Evolutionary conservation across 64 coral and sea anemone species (phyloP).

Genomic region (Anthopleura sola): DNA sequence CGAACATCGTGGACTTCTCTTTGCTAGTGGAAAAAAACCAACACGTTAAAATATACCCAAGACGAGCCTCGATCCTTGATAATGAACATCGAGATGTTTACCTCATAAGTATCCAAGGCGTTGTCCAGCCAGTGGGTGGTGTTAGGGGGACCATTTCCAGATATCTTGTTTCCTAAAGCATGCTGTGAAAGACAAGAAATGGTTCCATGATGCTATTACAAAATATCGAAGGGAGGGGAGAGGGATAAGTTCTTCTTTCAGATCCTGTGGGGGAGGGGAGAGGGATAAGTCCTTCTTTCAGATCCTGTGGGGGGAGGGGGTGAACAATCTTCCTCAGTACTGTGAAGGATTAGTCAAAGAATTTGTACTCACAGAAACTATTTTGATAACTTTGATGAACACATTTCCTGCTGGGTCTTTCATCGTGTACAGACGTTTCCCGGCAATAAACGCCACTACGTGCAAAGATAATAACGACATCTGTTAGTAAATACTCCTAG

Average conservation of each 20-base stretch:
- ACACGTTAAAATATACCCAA: not conserved
- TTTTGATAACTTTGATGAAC: slow-evolving; percentile 55
- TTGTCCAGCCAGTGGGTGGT: slow-evolving; percentile 71
- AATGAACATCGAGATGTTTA: not conserved
- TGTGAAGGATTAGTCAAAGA: not conserved
- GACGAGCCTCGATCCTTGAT: not conserved
- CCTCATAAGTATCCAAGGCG: slow-evolving; percentile 69
- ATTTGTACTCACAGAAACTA: slow-evolving; percentile 54
- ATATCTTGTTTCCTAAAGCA: slow-evolving; percentile 57
- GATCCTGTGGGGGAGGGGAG: not conserved
- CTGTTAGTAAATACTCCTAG: not conserved
- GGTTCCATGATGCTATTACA: not conserved
- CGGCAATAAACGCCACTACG: slow-evolving; percentile 57
- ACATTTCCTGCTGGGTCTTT: slow-evolving; percentile 73
- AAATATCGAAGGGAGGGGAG: too few species aligned
- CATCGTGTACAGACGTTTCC: slow-evolving; percentile 50
- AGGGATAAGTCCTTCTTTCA: too few species aligned
- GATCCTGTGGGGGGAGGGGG: not conserved
- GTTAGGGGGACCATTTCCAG: slow-evolving; percentile 23
- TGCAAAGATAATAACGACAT: too few species aligned
- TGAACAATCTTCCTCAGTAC: too few species aligned
- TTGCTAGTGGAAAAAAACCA: slow-evolving; percentile 1
- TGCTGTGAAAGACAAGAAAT: slow-evolving; percentile 30
- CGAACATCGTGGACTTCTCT: slow-evolving; percentile 78
- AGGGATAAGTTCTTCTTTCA: too few species aligned